phyloP scores from a whole-genome alignment of 30 jellyfish, hydroid and myxozoan genomes.

The Pseudorhiza aurosa region DNA sequence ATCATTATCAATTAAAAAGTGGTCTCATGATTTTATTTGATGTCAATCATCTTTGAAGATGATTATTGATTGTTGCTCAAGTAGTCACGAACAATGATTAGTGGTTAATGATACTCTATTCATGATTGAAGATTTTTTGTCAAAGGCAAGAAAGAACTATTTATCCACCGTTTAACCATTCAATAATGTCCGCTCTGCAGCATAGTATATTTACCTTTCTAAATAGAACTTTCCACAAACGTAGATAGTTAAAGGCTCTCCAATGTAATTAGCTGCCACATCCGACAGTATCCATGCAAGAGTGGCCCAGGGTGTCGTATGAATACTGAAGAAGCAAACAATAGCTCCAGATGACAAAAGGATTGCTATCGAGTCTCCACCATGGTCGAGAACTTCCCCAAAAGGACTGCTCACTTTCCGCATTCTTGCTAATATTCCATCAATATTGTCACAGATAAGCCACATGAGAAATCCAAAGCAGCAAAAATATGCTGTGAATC shows the following conservation, averaged over 20 bases:
- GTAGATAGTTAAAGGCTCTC: conserved; percentile 46
- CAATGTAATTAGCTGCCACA: background rate
- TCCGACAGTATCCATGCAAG: conserved; percentile 11
- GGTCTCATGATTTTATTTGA: no score
- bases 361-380: conserved; percentile 33
- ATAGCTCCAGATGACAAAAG: conserved; percentile 20
- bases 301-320: background rate
- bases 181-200: no score
- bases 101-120: no score
- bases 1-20: no score
- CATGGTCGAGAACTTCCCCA: conserved; percentile 63
- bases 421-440: conserved; percentile 45
- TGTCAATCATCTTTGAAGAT: no score
- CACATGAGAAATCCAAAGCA: conserved; percentile 38
- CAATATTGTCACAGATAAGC: conserved; percentile 33
- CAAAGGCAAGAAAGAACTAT: no score
- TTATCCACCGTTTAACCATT: no score
- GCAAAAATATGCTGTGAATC: background rate
- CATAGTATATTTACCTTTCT: conserved; percentile 53
- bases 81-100: no score
- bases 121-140: no score
- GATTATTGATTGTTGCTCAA: no score
- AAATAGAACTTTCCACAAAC: conserved; percentile 11
- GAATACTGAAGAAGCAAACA: conserved; percentile 5
- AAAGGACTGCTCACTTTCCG: conserved; percentile 3